phyloP scores from a whole-genome alignment of 2,113 vertebrate species.

The Phodopus roborovskii region DNA sequence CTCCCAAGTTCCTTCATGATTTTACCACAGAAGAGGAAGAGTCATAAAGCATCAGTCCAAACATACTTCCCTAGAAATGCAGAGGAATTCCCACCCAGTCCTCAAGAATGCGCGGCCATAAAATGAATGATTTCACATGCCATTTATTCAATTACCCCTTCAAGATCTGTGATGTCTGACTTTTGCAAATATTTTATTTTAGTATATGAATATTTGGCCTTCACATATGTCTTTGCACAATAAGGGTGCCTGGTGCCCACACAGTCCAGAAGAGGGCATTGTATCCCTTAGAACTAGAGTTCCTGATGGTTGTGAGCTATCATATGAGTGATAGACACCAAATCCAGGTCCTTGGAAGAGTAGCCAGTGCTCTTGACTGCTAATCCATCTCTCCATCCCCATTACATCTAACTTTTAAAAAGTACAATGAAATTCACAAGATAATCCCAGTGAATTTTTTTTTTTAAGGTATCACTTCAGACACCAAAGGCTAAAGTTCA shows the following conservation, averaged over 20 bases:
- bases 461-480: background rate
- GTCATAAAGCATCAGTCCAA: background rate
- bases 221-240: background rate
- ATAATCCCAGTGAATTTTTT: background rate
- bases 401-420: background rate
- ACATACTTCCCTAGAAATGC: background rate
- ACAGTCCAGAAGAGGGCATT: background rate
- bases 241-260: background rate
- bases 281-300: too few species aligned
- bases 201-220: background rate
- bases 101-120: background rate
- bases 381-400: background rate
- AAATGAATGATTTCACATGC: background rate
- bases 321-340: background rate
- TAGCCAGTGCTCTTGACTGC: background rate
- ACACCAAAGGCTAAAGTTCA: background rate
- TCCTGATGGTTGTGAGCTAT: background rate
- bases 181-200: background rate
- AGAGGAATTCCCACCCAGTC: background rate
- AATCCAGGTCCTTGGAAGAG: background rate
- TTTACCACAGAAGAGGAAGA: background rate
- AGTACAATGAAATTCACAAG: background rate
- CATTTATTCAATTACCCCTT: background rate
- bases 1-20: constrained; percentile 10
- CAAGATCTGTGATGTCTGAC: background rate